Conservation (phyloP, 2,113 vertebrate species). For the Cebidichthys violaceus region DNA sequence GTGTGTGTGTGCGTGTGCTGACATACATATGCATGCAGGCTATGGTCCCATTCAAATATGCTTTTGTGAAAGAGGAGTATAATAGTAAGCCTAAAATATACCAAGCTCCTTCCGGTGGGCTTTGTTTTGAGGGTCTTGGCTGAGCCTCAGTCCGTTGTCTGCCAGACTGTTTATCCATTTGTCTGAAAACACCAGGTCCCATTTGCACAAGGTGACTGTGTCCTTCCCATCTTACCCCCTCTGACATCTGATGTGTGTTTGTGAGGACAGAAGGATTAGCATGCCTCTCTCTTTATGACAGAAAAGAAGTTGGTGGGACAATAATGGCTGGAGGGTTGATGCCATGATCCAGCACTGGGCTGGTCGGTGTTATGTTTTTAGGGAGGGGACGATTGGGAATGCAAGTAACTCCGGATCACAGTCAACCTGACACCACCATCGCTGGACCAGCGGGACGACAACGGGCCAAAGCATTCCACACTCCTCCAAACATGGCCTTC, state of each 20-base stretch:
- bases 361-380: slow-evolving; percentile 62
- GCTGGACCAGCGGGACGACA: slow-evolving; percentile 62
- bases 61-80: slow-evolving; percentile 41
- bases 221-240: slow-evolving; percentile 49
- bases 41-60: slow-evolving; percentile 33
- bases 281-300: slow-evolving; percentile 42
- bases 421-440: slow-evolving; percentile 77
- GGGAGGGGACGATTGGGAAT: slow-evolving; percentile 73
- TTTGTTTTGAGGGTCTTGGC: slow-evolving; percentile 48
- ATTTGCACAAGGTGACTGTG: slow-evolving; percentile 71
- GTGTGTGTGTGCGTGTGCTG: slow-evolving; percentile 3
- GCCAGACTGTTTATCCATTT: slow-evolving; percentile 48
- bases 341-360: slow-evolving; percentile 29
- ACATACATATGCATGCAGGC: slow-evolving; percentile 20
- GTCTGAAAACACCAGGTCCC: slow-evolving; percentile 39
- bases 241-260: slow-evolving; percentile 48
- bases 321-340: slow-evolving; percentile 50
- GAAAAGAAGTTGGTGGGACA: slow-evolving; percentile 39
- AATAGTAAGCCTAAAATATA: slow-evolving; percentile 36
- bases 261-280: slow-evolving; percentile 55
- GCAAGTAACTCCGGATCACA: slow-evolving; percentile 59
- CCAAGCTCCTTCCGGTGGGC: slow-evolving; percentile 23
- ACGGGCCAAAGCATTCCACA: slow-evolving; percentile 72
- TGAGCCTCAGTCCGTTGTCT: slow-evolving; percentile 38
- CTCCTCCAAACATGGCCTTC: slow-evolving; percentile 71